Percentiles rank a stretch among this genome's conserved stretches.
Evolutionary conservation across 2,113 vertebrate species (phyloP).

Genomic region (Genyomyrus donnyi): DNA sequence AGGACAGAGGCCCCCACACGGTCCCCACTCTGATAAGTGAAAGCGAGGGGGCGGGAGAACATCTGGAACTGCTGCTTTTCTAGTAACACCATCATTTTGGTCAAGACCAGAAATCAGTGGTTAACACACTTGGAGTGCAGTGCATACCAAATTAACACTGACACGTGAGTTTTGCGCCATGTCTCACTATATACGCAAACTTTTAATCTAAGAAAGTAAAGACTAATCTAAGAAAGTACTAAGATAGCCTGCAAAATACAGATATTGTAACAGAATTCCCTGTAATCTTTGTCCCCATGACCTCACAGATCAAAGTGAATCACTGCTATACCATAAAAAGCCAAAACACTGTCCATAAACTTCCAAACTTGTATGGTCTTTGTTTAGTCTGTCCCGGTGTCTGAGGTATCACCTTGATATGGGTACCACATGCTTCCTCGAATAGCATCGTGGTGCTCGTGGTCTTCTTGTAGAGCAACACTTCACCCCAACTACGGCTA

Average conservation of each 20-base stretch:
- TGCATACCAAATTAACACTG: not conserved
- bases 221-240: not conserved
- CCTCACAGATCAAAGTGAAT: not conserved
- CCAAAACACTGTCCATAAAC: not conserved
- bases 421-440: not conserved
- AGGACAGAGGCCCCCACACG: conserved; percentile 44
- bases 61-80: not conserved
- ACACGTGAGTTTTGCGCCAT: not conserved
- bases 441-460: not conserved
- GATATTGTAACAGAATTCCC: not conserved
- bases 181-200: not conserved
- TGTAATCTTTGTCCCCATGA: not conserved
- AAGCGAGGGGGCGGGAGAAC: conserved; percentile 15
- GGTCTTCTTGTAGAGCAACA: not conserved
- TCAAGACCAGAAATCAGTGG: not conserved
- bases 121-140: not conserved
- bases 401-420: not conserved
- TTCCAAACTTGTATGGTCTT: not conserved
- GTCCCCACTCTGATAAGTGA: conserved; percentile 45
- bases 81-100: not conserved
- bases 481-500: not conserved
- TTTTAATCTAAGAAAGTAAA: not conserved
- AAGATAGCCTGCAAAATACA: not conserved
- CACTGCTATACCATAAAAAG: not conserved
- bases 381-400: conserved; percentile 3